Base-by-base conservation (phyloP, 2,888 invertebrate species). In the Glyphotaelius pellucidus region DNA sequence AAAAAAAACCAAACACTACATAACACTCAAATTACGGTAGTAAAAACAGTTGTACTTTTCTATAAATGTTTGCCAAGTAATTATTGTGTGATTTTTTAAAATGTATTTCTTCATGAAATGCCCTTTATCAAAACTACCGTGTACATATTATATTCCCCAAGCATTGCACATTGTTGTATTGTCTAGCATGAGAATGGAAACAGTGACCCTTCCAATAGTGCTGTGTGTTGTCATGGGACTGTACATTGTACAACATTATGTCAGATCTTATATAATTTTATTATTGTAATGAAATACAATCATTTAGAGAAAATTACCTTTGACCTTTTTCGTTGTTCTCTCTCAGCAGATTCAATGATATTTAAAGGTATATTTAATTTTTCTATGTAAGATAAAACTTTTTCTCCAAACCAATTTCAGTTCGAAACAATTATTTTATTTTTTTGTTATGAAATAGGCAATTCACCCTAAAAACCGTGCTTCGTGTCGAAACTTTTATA, bases 181-280 rank as follows among this genome's bases (percentile, higher is more conserved):
- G 85, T 85, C 35, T 85, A n/a, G n/a, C 85, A 35, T 85, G 85
- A 85, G 85, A 85, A 85, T 85, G 85, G 85, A 35, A 31, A 85
- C 85, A 85, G 31, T 30, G 80, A 15, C 3, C 80, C 15, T 67
- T 12, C 31, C 31, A 5, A n/a, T 80, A 80, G 31, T 38, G 4
- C 25, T 42, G 31, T 35, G 35, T 85, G 25, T 85, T 85, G 35
- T 85, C 25, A 5, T n/a, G 42, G 80, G 31, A 80, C 52, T 25
- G 52, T 25, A 14, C 15, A 80, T 15, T 67, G 52, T 25, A 47
- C 47, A 47, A 47, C 47, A 67, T 67, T 67, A 67, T 67, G 52
- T 67, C 52, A 67, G 52, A 7, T 67, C 52, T 67, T 67, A 67
- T 67, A 67, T 67, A 67, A 25, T 67, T 25, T 19, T 19, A 19